phyloP scores from a whole-genome alignment of 2,888 invertebrate genomes.

The Abrostola triplasia region DNA sequence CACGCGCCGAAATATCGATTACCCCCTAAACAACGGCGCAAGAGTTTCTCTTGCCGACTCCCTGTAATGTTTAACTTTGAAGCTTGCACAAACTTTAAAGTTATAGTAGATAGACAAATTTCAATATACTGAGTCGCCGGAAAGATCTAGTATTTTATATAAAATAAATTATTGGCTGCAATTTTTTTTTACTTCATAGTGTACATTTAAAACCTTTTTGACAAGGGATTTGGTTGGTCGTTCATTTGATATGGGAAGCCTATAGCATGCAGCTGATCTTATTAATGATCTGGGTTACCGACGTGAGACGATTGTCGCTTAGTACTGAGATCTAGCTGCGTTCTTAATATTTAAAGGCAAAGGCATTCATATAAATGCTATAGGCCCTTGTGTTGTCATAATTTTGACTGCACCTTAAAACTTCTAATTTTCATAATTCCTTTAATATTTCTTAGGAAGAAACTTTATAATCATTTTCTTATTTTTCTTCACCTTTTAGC shows the following conservation, averaged over 20 bases:
- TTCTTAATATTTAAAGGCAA: neutral
- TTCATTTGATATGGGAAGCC: too few species aligned
- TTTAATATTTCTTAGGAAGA: slow-evolving; percentile 16
- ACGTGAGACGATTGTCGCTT: too few species aligned
- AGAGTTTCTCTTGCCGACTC: neutral
- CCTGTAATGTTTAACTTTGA: neutral
- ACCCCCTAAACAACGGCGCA: neutral
- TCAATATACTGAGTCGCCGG: slow-evolving; percentile 7
- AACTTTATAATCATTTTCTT: slow-evolving; percentile 3
- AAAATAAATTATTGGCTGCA: slow-evolving; percentile 1
- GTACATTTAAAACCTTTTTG: slow-evolving; percentile 1
- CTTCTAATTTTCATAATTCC: neutral
- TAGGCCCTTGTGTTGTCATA: slow-evolving; percentile 10
- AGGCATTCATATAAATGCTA: neutral
- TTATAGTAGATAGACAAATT: slow-evolving; percentile 1
- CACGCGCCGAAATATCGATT: neutral
- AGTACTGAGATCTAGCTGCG: neutral
- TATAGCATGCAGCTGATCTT: too few species aligned
- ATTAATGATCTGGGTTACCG: too few species aligned
- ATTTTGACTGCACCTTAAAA: neutral
- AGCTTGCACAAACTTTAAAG: neutral
- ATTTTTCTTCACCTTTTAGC: slow-evolving; percentile 13
- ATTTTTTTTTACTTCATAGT: slow-evolving; percentile 9
- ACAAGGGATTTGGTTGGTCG: too few species aligned
- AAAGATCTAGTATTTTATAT: slow-evolving; percentile 32